phyloP scores from a whole-genome alignment of 2,113 vertebrate species.

The human region DNA sequence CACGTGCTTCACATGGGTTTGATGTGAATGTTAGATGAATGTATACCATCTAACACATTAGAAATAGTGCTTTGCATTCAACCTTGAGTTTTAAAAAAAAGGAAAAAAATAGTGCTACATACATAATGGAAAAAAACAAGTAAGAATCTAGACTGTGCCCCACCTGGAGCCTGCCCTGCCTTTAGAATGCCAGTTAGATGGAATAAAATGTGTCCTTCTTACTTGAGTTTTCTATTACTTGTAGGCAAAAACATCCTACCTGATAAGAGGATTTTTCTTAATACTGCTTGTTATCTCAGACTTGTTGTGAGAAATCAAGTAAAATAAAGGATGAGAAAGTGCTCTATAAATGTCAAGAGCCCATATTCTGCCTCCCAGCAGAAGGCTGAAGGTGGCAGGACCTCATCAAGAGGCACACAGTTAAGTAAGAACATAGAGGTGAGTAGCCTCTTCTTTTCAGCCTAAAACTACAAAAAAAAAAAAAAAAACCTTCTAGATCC shows the following conservation, averaged over 20 bases:
- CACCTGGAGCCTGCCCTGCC: not conserved
- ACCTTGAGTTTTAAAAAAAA: too few relatives aligned
- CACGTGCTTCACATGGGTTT: not conserved
- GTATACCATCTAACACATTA: not conserved
- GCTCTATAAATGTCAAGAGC: not conserved
- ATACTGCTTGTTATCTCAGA: not conserved
- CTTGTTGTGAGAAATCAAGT: not conserved
- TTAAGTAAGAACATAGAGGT: not conserved
- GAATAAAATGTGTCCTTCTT: not conserved
- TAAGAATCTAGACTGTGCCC: not conserved
- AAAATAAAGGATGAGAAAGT: not conserved
- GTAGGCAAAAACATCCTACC: not conserved
- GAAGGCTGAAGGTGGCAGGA: not conserved
- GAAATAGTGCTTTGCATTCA: not conserved
- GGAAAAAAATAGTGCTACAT: rapidly evolving
- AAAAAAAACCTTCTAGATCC: not conserved
- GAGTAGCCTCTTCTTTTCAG: too few relatives aligned
- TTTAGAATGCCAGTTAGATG: not conserved
- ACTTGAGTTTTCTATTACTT: not conserved
- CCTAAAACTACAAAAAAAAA: not conserved
- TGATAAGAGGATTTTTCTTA: not conserved
- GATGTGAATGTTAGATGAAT: not conserved
- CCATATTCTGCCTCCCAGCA: not conserved
- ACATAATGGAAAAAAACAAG: not conserved
- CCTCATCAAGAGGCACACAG: not conserved